These are phyloP conservation scores for Lanistes nyassanus DNA, from an alignment of 1,140 invertebrate genomes.

Conservation along the genomic window DNA sequence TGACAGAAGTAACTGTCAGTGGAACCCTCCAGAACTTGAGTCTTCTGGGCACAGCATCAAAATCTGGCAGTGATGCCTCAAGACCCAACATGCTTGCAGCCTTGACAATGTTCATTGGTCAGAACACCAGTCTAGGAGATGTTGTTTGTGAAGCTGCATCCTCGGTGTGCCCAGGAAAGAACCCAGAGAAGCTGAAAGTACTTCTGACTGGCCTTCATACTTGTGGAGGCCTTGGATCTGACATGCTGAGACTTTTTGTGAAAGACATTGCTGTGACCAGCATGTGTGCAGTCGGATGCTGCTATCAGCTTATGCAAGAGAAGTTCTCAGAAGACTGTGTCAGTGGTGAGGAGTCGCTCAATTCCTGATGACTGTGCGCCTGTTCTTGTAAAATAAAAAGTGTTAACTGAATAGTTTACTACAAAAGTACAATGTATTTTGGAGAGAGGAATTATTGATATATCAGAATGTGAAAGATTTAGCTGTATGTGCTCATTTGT, in stretches of 20 bases:
- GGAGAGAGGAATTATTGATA: no score
- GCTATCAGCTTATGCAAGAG: slow-evolving; percentile 61
- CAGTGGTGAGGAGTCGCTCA: slow-evolving; percentile 53
- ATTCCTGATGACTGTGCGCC: neutral
- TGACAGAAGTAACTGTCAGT: no score
- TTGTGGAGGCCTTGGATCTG: slow-evolving; percentile 58
- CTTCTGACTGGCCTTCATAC: slow-evolving; percentile 60
- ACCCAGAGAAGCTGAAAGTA: slow-evolving; percentile 16
- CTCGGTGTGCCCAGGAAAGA: slow-evolving; percentile 8
- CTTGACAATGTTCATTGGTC: slow-evolving; percentile 29
- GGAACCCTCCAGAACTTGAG: no score
- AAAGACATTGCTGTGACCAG: slow-evolving; percentile 34
- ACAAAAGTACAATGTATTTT: no score
- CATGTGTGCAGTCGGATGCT: slow-evolving; percentile 59
- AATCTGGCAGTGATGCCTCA: no score
- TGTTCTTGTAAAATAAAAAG: neutral
- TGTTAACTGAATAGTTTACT: no score
- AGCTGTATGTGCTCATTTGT: no score
- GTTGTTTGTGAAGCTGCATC: neutral
- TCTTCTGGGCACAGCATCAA: no score
- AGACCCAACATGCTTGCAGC: slow-evolving; percentile 3
- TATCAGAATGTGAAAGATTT: no score
- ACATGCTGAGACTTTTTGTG: slow-evolving; percentile 51
- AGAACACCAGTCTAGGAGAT: slow-evolving; percentile 26
- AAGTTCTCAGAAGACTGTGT: slow-evolving; percentile 39